Conservation (phyloP, 2,113 vertebrate genomes). For the Gallinago media region DNA sequence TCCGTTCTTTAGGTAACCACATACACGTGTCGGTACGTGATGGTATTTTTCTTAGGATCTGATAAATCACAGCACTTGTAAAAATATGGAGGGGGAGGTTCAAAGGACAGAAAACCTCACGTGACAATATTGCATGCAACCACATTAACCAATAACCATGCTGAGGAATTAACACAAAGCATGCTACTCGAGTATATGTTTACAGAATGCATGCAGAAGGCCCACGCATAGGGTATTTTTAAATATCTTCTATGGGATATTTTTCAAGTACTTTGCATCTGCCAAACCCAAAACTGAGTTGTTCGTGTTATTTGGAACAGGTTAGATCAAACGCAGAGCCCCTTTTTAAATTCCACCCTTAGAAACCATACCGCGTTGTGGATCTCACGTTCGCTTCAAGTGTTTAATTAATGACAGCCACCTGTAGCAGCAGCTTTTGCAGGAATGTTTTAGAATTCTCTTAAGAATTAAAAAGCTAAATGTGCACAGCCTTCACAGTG, state of each 20-base stretch:
- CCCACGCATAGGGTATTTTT: not conserved
- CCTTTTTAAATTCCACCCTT: not conserved
- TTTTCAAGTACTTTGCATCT: not conserved
- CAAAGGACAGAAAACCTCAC: conserved; percentile 60
- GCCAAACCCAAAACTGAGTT: not conserved
- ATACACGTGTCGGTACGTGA: not conserved
- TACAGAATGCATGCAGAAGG: conserved; percentile 63
- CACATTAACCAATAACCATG: conserved; percentile 50
- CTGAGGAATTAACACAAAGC: conserved; percentile 60
- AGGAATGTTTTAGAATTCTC: not conserved
- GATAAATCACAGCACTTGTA: conserved; percentile 59
- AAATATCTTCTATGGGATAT: not conserved
- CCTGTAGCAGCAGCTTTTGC: not conserved
- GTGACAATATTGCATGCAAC: conserved; percentile 68
- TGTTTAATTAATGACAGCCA: conserved; percentile 9
- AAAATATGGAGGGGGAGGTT: not conserved
- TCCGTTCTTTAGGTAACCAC: not conserved
- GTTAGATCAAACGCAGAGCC: not conserved
- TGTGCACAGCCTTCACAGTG: not conserved
- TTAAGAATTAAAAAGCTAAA: not conserved
- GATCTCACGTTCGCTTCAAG: conserved; percentile 22
- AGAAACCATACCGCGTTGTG: not conserved
- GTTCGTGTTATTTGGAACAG: not conserved
- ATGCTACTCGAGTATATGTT: conserved; percentile 56
- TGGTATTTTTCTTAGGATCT: conserved; percentile 21